A percentile compares a stretch with the other conserved stretches of the same genome.
Conservation (phyloP, 2,888 invertebrate species). For the Rhagonycha fulva region DNA sequence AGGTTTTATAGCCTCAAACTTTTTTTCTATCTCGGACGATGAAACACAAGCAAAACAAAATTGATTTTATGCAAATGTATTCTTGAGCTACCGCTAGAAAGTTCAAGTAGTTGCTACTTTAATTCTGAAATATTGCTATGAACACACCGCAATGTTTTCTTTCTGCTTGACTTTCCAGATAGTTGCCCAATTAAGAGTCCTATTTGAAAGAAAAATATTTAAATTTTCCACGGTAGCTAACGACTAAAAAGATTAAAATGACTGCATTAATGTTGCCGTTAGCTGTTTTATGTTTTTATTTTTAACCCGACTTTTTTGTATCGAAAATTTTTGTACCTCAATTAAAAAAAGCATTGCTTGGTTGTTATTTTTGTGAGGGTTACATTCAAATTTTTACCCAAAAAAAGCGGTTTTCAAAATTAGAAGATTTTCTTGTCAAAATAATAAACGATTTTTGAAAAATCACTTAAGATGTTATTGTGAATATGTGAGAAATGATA, state of each 20-base stretch:
- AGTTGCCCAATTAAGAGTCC: background rate
- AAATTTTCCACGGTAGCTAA: background rate
- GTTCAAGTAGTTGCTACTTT: conserved; percentile 21
- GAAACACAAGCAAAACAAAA: conserved; percentile 15
- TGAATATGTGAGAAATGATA: conserved; percentile 4
- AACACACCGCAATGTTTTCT: background rate
- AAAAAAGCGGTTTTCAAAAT: background rate
- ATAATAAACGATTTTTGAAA: conserved; percentile 1
- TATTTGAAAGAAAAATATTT: conserved; percentile 2
- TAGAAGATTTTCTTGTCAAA: background rate
- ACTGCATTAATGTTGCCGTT: conserved; percentile 12
- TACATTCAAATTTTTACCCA: too few species aligned
- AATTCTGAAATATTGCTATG: conserved; percentile 13
- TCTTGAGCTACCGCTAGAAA: conserved; percentile 15
- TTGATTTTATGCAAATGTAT: conserved; percentile 26
- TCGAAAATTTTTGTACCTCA: background rate
- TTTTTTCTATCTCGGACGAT: conserved; percentile 6
- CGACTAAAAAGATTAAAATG: conserved; percentile 1
- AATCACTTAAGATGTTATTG: background rate
- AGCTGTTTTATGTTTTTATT: background rate
- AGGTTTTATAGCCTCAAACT: background rate
- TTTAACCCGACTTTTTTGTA: background rate
- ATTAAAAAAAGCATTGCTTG: background rate
- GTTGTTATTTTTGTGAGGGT: background rate
- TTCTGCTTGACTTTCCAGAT: background rate